Conservation (phyloP, 2,797 vertebrate genomes). For the Falco cherrug region DNA sequence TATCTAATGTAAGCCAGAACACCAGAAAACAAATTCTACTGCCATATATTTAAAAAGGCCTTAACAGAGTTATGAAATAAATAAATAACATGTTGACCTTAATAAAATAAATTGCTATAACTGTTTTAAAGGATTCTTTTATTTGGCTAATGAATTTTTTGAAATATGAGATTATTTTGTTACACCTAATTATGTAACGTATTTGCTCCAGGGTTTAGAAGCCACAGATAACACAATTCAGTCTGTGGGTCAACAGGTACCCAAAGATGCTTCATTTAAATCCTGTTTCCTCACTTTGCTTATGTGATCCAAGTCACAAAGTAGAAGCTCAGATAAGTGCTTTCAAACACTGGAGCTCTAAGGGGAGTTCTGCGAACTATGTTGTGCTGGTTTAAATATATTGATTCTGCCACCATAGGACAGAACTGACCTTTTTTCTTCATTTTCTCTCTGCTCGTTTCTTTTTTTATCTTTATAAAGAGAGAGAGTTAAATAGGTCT, state of each 20-base stretch:
- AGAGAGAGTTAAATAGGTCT: neutral
- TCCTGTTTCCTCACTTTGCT: neutral
- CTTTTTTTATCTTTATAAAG: constrained; percentile 6
- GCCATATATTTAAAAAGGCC: neutral
- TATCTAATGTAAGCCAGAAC: constrained; percentile 57
- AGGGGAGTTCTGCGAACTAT: neutral
- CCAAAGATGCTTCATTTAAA: neutral
- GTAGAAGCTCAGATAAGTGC: neutral
- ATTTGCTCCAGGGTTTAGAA: neutral
- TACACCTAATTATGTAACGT: neutral
- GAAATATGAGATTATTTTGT: neutral
- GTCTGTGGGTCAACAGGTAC: neutral
- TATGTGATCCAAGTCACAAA: neutral
- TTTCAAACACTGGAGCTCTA: neutral
- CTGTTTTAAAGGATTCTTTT: neutral
- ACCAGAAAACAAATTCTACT: constrained; percentile 8
- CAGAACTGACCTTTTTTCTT: constrained; percentile 4
- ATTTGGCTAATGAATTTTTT: neutral
- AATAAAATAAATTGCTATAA: neutral
- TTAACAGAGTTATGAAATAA: neutral
- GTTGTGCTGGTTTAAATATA: neutral
- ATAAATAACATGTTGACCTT: neutral
- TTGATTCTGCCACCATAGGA: neutral
- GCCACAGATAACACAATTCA: neutral
- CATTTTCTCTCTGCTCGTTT: neutral